Evolutionary conservation across 2,797 vertebrate genomes (phyloP), one percentile per base, ranked within the genome.

Genomic region (Dendrocincla fuliginosa): DNA sequence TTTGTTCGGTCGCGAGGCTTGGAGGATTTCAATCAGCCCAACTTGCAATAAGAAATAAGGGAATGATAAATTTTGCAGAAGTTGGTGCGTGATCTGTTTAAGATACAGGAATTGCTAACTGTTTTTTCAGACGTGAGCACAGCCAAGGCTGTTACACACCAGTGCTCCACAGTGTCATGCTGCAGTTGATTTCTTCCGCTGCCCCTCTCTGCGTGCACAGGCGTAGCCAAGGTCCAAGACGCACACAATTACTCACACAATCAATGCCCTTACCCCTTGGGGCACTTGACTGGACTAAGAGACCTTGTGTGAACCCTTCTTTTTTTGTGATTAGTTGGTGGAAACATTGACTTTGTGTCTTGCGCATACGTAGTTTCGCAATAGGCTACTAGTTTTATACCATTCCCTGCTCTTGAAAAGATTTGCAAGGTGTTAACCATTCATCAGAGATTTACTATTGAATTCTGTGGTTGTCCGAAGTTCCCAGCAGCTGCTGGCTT

Each of bases 361-460:
- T 18, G 14, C 11, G 14, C 0, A 0, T 47, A 2, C 2, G 0
- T 55, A 69, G 30, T 78, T 93, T 63, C 87, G 57, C 68, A 78
- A n/a, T 52, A 55, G 57, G 76, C 81, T 77, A 4, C 84, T 49
- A 11, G 68, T 50, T 83, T 59, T 20, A 39, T 91, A 24, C 39
- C 20, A 0, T 52, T 85, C 76, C 28, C 50, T 30, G 68, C 59
- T 85, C 90, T 84, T 91, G 84, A 71, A 80, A 87, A 83, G 53
- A 83, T 96, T 95, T 93, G 84, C 65, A 85, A 91, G 65, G 90
- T 85, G 87, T 89, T 95, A 94, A 87, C 65, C 92, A 24, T 93
- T 94, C 87, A 59, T 71, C 18, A 24, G 93, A 94, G 75, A 65
- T 78, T 84, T 84, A 10, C 69, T 86, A 4, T 93, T 89, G 89